phyloP scores from a whole-genome alignment of 92 coral and sea anemone genomes.

The Isaurus tuberculatus region DNA sequence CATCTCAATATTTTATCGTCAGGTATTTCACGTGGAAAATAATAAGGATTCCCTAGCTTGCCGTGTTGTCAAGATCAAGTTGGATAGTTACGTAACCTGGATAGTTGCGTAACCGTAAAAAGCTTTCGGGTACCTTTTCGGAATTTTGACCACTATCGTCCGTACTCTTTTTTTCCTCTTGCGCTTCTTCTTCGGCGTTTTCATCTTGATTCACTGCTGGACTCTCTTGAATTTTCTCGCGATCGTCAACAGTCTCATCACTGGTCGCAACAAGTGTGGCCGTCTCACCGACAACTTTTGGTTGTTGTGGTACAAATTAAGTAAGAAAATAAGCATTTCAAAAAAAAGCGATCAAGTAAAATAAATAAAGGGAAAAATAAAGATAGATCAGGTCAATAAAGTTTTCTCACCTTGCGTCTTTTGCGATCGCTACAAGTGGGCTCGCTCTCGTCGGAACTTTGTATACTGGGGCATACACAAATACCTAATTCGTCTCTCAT shows the following conservation, averaged over 20 bases:
- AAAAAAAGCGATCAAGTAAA: not conserved
- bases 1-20: no score
- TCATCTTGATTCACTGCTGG: no score
- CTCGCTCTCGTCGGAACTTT: not conserved
- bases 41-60: no score
- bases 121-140: not conserved
- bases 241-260: not conserved
- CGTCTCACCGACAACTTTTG: not conserved
- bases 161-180: not conserved
- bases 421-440: constrained; percentile 11
- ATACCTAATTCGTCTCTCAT: constrained; percentile 22
- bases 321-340: not conserved
- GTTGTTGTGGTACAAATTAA: not conserved
- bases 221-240: not conserved
- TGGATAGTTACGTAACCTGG: no score
- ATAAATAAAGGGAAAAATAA: not conserved
- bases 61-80: no score
- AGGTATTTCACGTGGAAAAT: no score
- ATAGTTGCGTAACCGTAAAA: no score
- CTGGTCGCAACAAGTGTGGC: not conserved
- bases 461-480: constrained; percentile 14
- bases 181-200: not conserved
- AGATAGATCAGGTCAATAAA: not conserved
- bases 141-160: not conserved
- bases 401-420: constrained; percentile 37